Conservation (phyloP, 2,113 vertebrate species). For the Arenaria interpres region DNA sequence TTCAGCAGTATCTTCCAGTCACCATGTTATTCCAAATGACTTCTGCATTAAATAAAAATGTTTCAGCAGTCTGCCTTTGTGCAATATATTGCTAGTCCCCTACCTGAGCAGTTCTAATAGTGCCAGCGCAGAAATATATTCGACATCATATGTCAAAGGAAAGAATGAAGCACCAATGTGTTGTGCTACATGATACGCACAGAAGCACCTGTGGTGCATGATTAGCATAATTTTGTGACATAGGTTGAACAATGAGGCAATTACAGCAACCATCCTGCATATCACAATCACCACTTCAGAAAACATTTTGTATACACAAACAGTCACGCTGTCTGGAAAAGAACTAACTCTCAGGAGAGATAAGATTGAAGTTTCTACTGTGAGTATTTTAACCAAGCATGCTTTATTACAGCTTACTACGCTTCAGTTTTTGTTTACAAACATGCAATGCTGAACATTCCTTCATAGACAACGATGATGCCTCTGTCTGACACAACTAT, state of each 20-base stretch:
- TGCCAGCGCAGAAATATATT: not conserved
- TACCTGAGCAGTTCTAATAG: not conserved
- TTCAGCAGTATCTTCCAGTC: not conserved
- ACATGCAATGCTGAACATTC: not conserved
- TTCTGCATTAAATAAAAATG: not conserved
- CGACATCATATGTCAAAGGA: not conserved
- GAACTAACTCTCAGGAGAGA: not conserved
- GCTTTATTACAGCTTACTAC: not conserved
- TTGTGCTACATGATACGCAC: not conserved
- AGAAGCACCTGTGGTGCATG: not conserved
- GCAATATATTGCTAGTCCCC: not conserved
- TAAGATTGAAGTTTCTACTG: not conserved
- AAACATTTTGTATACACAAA: not conserved
- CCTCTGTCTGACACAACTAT: not conserved
- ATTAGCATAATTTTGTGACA: constrained; percentile 6
- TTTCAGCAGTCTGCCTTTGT: not conserved
- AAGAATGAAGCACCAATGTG: not conserved
- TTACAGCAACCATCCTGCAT: not conserved
- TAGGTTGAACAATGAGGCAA: not conserved
- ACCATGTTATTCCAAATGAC: not conserved
- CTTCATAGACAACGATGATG: not conserved
- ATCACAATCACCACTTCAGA: constrained; percentile 7
- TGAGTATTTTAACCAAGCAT: constrained; percentile 13
- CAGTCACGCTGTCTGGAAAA: not conserved
- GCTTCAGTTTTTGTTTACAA: not conserved